Evolutionary conservation across 2,797 vertebrate genomes (phyloP), one percentile per base, ranked within the genome.

Genomic region (Enoplosus armatus): DNA sequence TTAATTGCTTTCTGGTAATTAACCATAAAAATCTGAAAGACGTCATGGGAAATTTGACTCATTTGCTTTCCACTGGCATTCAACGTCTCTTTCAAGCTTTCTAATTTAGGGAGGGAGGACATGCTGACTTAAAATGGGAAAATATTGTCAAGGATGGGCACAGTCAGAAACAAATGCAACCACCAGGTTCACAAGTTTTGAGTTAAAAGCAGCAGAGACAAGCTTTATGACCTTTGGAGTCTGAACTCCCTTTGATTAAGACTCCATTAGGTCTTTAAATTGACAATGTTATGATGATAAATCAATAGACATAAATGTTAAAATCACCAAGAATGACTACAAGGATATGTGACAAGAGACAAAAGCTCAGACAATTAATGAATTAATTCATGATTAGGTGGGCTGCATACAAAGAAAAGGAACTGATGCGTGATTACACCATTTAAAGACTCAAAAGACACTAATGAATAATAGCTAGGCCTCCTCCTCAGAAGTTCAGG

Each of bases 381-480:
- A 50, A n/a, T 69, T 16, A 27, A 66, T 55, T 63, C 31, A 45
- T 63, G 39, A 60, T 79, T n/a, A 69, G 3, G 22, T 14, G 29
- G 53, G 31, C 29, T 54, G 20, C 54, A 43, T 51, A 39, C 12
- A 67, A 65, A 54, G 20, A 39, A 62, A n/a, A 7, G 24, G 51
- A 79, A 64, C n/a, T 35, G 22, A 81, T 55, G 41, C 60, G 53
- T 73, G 59, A 85, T 72, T 60, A 58, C 43, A 69, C 10, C 54
- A 64, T 71, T 53, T 35, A 37, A 69, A 69, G 55, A 64, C 50
- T 69, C 31, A 69, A 80, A 67, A 84, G 54, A 72, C 74, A 43
- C 31, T 67, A 72, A 84, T 82, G 26, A 72, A 51, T 54, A 78
- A 78, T 61, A 55, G 29, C 60, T 35, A 15, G 6, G 72, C 16